Evolutionary conservation across 2,113 vertebrate species (phyloP).

Genomic region (Eudyptes chrysolophus): DNA sequence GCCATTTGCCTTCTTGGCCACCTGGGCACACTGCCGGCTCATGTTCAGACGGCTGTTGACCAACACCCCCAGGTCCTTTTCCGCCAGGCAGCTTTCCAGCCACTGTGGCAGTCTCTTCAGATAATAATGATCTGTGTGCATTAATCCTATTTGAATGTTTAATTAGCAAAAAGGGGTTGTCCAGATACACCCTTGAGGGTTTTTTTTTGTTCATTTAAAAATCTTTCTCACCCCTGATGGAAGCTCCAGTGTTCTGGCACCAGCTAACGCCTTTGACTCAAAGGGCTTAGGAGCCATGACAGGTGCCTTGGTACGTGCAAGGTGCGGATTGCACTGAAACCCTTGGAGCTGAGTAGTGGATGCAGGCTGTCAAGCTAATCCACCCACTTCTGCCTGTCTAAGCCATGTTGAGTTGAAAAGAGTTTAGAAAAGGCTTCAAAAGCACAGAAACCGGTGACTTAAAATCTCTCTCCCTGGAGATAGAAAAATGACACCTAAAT

Average conservation of each 20-base stretch:
- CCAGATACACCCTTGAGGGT: neutral
- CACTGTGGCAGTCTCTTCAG: neutral
- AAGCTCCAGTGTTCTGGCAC: neutral
- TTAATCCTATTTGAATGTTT: neutral
- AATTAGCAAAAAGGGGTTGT: neutral
- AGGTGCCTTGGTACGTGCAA: neutral
- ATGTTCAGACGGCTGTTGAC: too few relatives aligned
- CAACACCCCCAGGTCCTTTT: too few relatives aligned
- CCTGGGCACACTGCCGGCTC: too few relatives aligned
- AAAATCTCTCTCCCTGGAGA: neutral
- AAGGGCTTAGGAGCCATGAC: neutral
- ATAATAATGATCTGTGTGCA: neutral
- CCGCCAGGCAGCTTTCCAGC: too few relatives aligned
- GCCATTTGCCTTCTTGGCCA: too few relatives aligned
- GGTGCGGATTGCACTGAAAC: neutral
- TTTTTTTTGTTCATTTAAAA: neutral
- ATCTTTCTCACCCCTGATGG: neutral
- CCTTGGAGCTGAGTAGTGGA: neutral
- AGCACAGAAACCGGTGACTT: neutral
- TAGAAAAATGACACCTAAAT: neutral
- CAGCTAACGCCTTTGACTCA: neutral
- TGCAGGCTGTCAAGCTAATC: conserved; percentile 17
- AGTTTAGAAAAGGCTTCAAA: conserved; percentile 19
- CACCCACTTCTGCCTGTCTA: conserved; percentile 25
- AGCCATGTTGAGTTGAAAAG: conserved; percentile 1